Percentiles rank a stretch among this genome's conserved stretches.
phyloP scores from a whole-genome alignment of 2,113 vertebrate genomes.

The Gulo gulo region DNA sequence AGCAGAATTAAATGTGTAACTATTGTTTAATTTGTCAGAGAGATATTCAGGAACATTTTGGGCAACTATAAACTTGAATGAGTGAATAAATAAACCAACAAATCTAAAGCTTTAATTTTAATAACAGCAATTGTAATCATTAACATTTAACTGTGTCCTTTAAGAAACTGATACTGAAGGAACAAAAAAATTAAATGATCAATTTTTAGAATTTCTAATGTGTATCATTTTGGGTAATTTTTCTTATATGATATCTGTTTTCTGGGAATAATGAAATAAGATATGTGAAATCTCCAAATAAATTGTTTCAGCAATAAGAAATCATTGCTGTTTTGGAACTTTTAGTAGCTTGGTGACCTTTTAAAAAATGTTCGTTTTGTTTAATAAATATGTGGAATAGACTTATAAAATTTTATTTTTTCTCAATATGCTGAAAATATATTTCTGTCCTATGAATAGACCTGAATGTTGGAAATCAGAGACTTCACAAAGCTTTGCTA shows the following conservation, averaged over 20 bases:
- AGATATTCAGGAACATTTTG: constrained; percentile 38
- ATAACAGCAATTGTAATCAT: neutral
- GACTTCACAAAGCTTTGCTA: neutral
- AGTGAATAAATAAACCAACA: constrained; percentile 9
- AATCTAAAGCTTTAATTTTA: constrained; percentile 29
- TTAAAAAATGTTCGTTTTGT: constrained; percentile 31
- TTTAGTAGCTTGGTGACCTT: constrained; percentile 19
- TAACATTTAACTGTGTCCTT: constrained; percentile 29
- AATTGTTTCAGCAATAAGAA: neutral
- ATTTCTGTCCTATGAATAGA: constrained; percentile 9
- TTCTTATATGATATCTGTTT: neutral
- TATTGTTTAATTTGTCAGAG: constrained; percentile 16
- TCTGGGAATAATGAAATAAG: constrained; percentile 25
- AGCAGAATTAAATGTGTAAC: constrained; percentile 29
- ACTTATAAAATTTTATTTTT: constrained; percentile 42
- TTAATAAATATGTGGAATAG: constrained; percentile 43
- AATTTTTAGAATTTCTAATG: neutral
- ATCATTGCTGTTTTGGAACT: neutral
- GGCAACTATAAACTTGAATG: neutral
- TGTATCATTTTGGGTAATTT: neutral
- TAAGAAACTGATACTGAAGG: constrained; percentile 20
- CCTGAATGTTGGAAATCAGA: constrained; percentile 3
- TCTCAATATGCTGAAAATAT: constrained; percentile 9
- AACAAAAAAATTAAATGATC: neutral
- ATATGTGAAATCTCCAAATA: neutral